Conservation (phyloP, 2,888 invertebrate species). For the Boloria euphrosyne region DNA sequence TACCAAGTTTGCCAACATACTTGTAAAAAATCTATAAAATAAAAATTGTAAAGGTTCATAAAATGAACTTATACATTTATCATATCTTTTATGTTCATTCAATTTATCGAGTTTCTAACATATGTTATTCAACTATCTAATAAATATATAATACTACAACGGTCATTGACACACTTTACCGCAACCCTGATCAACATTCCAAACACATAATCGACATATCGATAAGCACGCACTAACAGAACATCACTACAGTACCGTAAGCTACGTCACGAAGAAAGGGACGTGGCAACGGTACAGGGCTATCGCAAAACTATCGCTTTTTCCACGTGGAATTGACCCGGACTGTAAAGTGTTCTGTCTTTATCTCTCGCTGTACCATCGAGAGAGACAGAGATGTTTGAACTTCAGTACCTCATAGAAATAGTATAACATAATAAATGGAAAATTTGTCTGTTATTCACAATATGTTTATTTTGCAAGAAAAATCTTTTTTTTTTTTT, state of each 20-base stretch:
- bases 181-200: slow-evolving; percentile 28
- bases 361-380: background rate
- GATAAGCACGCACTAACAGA: slow-evolving; percentile 20
- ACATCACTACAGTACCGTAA: slow-evolving; percentile 75
- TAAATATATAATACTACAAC: background rate
- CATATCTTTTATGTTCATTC: no score
- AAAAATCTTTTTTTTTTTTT: background rate
- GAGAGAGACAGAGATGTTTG: background rate
- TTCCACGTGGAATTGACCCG: slow-evolving; percentile 44
- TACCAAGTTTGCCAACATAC: no score
- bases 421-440: background rate
- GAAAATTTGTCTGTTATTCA: no score
- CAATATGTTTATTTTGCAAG: no score
- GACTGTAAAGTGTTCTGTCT: slow-evolving; percentile 6
- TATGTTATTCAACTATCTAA: no score
- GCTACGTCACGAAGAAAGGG: slow-evolving; percentile 81
- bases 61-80: no score
- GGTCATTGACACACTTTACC: slow-evolving; percentile 16
- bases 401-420: slow-evolving; percentile 10
- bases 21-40: no score
- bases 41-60: no score
- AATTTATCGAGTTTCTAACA: no score
- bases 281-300: slow-evolving; percentile 70
- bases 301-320: slow-evolving; percentile 74
- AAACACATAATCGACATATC: slow-evolving; percentile 29